These are phyloP conservation scores for Trichomycterus rosablanca DNA, from an alignment of 2,113 vertebrate genomes.

Conservation along the genomic window DNA sequence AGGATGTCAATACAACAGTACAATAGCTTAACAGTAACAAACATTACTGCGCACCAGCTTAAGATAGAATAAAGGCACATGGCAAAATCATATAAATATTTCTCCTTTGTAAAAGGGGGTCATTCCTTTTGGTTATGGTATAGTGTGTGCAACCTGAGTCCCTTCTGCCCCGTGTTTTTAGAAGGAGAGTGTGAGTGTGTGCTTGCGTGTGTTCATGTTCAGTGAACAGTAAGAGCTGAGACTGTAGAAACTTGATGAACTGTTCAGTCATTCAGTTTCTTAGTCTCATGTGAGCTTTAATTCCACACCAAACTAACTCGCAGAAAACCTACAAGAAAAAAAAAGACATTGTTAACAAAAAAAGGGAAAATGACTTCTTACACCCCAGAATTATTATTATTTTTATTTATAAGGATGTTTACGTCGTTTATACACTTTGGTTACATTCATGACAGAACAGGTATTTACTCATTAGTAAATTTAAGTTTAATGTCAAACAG, in stretches of 20 bases:
- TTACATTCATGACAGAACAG: too few relatives aligned
- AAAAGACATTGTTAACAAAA: not conserved
- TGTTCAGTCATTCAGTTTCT: not conserved
- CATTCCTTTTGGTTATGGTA: slow-evolving; percentile 40
- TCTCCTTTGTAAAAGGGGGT: slow-evolving; percentile 18
- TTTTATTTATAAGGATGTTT: too few relatives aligned
- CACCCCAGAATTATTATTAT: too few relatives aligned
- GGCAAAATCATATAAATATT: slow-evolving; percentile 33
- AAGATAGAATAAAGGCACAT: slow-evolving; percentile 32
- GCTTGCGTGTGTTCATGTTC: slow-evolving; percentile 2
- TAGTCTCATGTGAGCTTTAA: not conserved
- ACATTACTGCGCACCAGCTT: slow-evolving; percentile 24
- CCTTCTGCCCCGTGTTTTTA: slow-evolving; percentile 16
- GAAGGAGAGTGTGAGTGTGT: not conserved
- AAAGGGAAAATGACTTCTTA: not conserved
- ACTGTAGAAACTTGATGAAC: slow-evolving; percentile 2
- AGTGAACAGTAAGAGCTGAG: slow-evolving; percentile 36
- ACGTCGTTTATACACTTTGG: too few relatives aligned
- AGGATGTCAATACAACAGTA: slow-evolving; percentile 25
- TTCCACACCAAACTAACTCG: slow-evolving; percentile 38
- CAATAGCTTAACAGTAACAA: slow-evolving; percentile 33
- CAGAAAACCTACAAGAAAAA: slow-evolving; percentile 40
- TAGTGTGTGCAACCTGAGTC: slow-evolving; percentile 24
- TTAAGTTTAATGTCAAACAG: too few relatives aligned
- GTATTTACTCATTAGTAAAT: too few relatives aligned